Percentiles rank a stretch among this genome's conserved stretches.
phyloP scores from a whole-genome alignment of 2,113 vertebrate species.

The Dipodomys stephensi region DNA sequence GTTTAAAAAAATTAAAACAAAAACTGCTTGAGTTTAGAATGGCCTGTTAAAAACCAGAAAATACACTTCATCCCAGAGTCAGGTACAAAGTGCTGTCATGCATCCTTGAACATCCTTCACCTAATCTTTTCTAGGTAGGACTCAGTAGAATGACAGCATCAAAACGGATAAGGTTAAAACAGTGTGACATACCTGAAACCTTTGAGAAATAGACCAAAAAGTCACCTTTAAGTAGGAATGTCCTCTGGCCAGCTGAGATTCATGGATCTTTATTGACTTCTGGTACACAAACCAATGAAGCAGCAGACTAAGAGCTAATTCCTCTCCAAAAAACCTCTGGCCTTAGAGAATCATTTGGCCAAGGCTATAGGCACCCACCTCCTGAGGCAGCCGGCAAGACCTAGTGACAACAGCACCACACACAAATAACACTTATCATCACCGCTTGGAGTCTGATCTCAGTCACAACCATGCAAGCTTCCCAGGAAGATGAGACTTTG shows the following conservation, averaged over 20 bases:
- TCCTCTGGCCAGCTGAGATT: neutral
- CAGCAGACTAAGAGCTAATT: neutral
- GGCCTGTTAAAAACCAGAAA: neutral
- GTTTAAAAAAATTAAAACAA: neutral
- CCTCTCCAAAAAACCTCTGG: neutral
- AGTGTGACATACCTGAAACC: neutral
- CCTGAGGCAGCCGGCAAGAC: neutral
- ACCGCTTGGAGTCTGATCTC: neutral
- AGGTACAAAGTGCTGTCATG: neutral
- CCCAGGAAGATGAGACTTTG: neutral
- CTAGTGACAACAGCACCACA: neutral
- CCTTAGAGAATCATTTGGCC: neutral
- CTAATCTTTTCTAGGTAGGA: neutral
- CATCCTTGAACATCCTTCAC: neutral
- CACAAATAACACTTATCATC: neutral
- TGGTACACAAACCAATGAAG: neutral
- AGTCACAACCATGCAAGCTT: neutral
- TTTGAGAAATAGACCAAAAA: neutral
- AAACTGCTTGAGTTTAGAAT: slow-evolving; percentile 18
- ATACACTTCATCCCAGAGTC: neutral
- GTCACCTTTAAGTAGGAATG: neutral
- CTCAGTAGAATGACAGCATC: neutral
- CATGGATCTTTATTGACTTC: neutral
- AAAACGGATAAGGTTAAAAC: neutral
- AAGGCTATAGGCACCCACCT: neutral